These are phyloP conservation scores for Mongoloraphidia duomilia DNA, from an alignment of 2,888 invertebrate species.

Conservation along the genomic window DNA sequence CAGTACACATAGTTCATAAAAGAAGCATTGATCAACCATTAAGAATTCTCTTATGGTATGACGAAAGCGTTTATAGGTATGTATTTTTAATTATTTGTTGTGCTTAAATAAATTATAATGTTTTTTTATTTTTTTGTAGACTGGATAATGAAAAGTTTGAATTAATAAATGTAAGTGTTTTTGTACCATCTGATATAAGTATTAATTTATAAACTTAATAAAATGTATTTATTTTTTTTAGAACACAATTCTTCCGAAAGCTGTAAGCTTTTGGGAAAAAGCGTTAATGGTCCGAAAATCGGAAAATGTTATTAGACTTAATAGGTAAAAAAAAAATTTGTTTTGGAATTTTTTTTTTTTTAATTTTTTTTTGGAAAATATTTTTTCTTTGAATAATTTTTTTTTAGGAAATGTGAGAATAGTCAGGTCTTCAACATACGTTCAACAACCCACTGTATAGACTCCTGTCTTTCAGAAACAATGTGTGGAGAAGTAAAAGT, in stretches of 20 bases:
- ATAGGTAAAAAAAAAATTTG: slow-evolving; percentile 46
- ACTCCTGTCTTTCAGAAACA: slow-evolving; percentile 65
- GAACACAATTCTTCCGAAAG: slow-evolving; percentile 81
- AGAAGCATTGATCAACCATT: slow-evolving; percentile 70
- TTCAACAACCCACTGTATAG: slow-evolving; percentile 75
- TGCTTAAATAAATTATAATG: slow-evolving; percentile 1
- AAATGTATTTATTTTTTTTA: slow-evolving; percentile 29
- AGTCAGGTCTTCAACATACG: slow-evolving; percentile 77
- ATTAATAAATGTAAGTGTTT: slow-evolving; percentile 74
- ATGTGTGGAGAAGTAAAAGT: slow-evolving; percentile 94
- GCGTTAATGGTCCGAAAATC: slow-evolving; percentile 82
- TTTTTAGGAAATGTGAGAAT: slow-evolving; percentile 70
- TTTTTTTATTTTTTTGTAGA: slow-evolving; percentile 37
- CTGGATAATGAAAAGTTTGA: slow-evolving; percentile 71
- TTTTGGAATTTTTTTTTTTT: not conserved
- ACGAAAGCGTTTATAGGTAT: slow-evolving; percentile 78
- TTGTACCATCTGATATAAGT: not conserved
- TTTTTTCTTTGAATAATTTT: not conserved
- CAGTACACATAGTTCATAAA: slow-evolving; percentile 60
- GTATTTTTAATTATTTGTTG: slow-evolving; percentile 18
- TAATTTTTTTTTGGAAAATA: no score
- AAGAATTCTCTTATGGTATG: slow-evolving; percentile 72
- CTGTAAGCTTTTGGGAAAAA: slow-evolving; percentile 86
- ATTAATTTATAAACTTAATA: slow-evolving; percentile 4
- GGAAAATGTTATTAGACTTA: slow-evolving; percentile 70